These are phyloP conservation scores for Chaetophractus vellerosus DNA, from an alignment of 2,797 vertebrate genomes.

Conservation along the genomic window DNA sequence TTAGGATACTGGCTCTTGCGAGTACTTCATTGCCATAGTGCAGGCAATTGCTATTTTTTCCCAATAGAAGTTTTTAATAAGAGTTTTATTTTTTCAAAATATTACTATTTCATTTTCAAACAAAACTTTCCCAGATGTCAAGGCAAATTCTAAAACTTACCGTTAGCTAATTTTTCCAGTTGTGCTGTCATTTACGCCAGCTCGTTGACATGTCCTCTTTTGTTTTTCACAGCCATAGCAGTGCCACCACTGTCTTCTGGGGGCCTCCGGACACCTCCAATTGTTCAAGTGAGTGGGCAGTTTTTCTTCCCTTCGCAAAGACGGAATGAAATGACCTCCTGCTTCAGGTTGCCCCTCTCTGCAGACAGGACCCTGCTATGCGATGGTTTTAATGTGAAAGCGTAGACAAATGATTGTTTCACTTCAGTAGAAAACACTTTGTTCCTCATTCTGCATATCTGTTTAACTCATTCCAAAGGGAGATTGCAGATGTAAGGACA, in stretches of 20 bases:
- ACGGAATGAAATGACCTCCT: not conserved
- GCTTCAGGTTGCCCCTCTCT: not conserved
- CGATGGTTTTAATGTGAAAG: conserved; percentile 24
- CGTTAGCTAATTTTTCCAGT: not conserved
- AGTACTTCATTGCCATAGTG: not conserved
- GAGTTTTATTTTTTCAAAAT: conserved; percentile 42
- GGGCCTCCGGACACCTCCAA: conserved; percentile 91
- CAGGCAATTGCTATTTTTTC: not conserved
- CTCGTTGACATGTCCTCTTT: conserved; percentile 73
- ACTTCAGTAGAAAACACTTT: conserved; percentile 8
- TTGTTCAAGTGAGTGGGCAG: conserved; percentile 91
- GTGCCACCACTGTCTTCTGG: conserved; percentile 92
- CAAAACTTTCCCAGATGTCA: not conserved
- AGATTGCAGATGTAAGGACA: not conserved
- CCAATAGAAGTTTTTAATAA: not conserved
- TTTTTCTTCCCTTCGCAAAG: conserved; percentile 18
- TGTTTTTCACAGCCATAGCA: conserved; percentile 89
- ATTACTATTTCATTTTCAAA: conserved; percentile 53
- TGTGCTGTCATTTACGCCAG: not conserved
- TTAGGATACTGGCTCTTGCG: not conserved
- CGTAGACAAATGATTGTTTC: not conserved
- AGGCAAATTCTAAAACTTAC: conserved; percentile 32
- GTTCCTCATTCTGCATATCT: conserved; percentile 14
- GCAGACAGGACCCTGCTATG: not conserved
- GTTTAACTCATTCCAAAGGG: not conserved